Evolutionary conservation across 1,140 invertebrate species (phyloP).

Genomic region (Drosophila pseudoobscura): DNA sequence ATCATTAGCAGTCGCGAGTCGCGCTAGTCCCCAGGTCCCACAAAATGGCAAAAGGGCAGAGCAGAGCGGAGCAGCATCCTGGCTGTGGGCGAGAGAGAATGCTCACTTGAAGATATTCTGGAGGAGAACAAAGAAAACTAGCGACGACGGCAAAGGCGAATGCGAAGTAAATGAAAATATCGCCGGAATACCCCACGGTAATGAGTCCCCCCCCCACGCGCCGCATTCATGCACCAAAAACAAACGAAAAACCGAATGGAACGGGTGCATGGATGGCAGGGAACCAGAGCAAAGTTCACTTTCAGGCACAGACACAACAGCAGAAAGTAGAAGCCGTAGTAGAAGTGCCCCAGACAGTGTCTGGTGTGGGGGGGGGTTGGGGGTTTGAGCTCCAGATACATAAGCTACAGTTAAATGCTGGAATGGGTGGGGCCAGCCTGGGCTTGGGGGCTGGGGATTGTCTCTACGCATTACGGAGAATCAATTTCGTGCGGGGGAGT

Average conservation of each 20-base stretch:
- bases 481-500: slow-evolving; percentile 52
- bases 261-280: neutral
- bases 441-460: slow-evolving; percentile 3
- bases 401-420: slow-evolving; percentile 7
- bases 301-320: slow-evolving; percentile 48
- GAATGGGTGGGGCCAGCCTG: too few species aligned
- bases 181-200: slow-evolving; percentile 68
- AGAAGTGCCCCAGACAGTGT: too few species aligned
- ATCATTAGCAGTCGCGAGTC: slow-evolving; percentile 69
- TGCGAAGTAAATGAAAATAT: slow-evolving; percentile 63
- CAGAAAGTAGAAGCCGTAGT: slow-evolving; percentile 12
- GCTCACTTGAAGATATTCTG: slow-evolving; percentile 50
- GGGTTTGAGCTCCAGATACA: too few species aligned
- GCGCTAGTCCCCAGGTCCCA: neutral
- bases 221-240: slow-evolving; percentile 46
- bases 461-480: slow-evolving; percentile 66
- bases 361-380: neutral
- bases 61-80: slow-evolving; percentile 17
- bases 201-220: slow-evolving; percentile 39
- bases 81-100: neutral
- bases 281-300: slow-evolving; percentile 62
- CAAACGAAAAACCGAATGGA: slow-evolving; percentile 3
- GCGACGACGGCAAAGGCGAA: neutral
- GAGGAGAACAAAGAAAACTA: slow-evolving; percentile 63
- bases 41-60: slow-evolving; percentile 27